Base-by-base conservation (phyloP, 92 coral and sea anemone species). In the Scolanthus callimorphus region DNA sequence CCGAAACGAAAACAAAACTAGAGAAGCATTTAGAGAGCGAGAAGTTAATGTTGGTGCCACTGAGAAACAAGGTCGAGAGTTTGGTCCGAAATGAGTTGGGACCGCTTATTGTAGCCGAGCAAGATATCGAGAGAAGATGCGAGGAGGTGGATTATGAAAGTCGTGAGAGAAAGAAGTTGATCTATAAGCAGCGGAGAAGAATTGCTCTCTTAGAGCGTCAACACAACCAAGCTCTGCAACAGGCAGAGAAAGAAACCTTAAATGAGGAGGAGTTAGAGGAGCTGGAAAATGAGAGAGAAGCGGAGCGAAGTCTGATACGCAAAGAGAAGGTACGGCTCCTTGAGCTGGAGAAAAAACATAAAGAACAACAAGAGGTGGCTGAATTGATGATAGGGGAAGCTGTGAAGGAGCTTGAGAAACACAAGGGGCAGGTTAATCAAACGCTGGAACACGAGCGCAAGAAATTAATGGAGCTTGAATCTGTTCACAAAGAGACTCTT, bases 191-290 rank as follows among this genome's bases (percentile, higher is more conserved):
- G 54, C 75, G 98, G 24, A 70, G 96, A 39, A 55, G 98, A 44
- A 92, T 92, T 31, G 96, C 96, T 15, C 69, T 92, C 47, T 60
- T 92, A 11, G 98, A 92, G 55, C 89, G 98, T 11, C 98, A 92
- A 43, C 98, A 92, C 68, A 88, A 79, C 67, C 96, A 92, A 39
- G 94, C 96, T 4, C 70, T 92, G 28, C 98, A 92, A 50, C 98
- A 92, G 37, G 98, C 98, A 17, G 98, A 92, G 78, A 92, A 92
- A 45, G 98, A 92, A 54, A 92, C 98, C 11, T 51, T 92, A 41
- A 92, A 84, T 74, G 91, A 92, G 49, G 98, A 92, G 51, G 98
- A 92, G 57, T 55, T 92, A 11, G 98, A 92, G 46, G 98, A 92
- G 27, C 63, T 92, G 29, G 98, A 92, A 64, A 92, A 92, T 37